phyloP scores from a whole-genome alignment of 2,797 vertebrate species.

The Nothura maculosa region DNA sequence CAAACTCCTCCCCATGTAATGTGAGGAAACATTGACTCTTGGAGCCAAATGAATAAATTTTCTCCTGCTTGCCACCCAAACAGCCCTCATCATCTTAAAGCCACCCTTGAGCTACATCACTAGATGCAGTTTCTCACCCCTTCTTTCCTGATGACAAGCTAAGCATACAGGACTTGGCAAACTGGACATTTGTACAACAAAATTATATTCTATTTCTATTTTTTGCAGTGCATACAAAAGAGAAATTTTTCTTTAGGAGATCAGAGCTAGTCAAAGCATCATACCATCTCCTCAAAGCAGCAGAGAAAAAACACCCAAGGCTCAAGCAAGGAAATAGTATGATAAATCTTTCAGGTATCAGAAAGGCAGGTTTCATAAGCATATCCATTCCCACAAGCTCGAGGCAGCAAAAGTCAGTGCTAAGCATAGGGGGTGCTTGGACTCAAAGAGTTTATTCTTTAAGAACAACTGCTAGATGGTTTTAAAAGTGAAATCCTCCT shows the following conservation, averaged over 20 bases:
- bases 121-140: not conserved
- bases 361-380: slow-evolving; percentile 30
- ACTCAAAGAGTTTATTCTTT: slow-evolving; percentile 16
- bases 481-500: not conserved
- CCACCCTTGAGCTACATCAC: not conserved
- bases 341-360: not conserved
- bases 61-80: slow-evolving; percentile 54
- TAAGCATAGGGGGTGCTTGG: not conserved
- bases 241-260: not conserved
- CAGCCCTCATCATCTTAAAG: not conserved
- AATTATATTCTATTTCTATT: not conserved
- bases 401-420: not conserved
- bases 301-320: not conserved
- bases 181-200: slow-evolving; percentile 22
- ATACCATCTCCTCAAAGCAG: not conserved
- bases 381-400: not conserved
- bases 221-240: slow-evolving; percentile 36
- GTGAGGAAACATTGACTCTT: slow-evolving; percentile 52
- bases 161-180: slow-evolving; percentile 54
- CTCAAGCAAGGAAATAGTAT: slow-evolving; percentile 19
- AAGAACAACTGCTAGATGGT: not conserved
- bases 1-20: not conserved
- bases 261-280: not conserved
- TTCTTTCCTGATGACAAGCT: slow-evolving; percentile 36
- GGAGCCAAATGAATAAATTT: slow-evolving; percentile 58